Evolutionary conservation across 1,140 invertebrate species (phyloP), one percentile per base, ranked within the genome.

Genomic region (Drosophila auraria): DNA sequence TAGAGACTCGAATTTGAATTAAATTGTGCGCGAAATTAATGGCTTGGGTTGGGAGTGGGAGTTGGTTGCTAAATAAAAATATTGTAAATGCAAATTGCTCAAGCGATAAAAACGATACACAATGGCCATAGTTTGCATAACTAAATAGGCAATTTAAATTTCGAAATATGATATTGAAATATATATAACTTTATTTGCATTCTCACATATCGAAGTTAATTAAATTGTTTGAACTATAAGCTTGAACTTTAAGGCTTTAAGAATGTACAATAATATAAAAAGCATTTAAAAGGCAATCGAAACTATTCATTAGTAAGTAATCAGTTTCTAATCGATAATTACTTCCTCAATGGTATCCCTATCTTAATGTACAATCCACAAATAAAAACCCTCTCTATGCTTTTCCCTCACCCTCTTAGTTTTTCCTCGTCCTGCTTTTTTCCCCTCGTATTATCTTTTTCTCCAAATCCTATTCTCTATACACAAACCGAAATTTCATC

Each of bases 1-100:
- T 47, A 72, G 56, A 45, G n/a, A 40, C 27, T 45, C 15, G n/a
- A 42, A 60, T 63, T 68, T 54, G 61, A 49, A 82, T 76, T 82
- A 50, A 82, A 82, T 82, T 78, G 80, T 45, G 63, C 80, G 63
- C 49, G 36, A 83, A 83, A 80, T 83, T 72, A 73, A 49, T 72
- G 59, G 27, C 50, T 60, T 51, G 8, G 27, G 60, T 23, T 60
- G 60, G 51, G 9, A 63, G 25, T 14, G n/a, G 20, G 42, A 45
- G 25, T 65, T 14, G 53, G 17, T 62, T 65, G 17, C 40, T n/a
- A 23, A 65, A 45, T 17, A 33, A 25, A 17, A 23, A 23, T 27
- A 61, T 44, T 61, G n/a, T 20, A 61, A 64, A 61, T 61, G 15
- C 56, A 23, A 63, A 60, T 17, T 33, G 44, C 8, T 60, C 62